These are phyloP conservation scores for Drosophila equinoxialis DNA, from an alignment of 1,140 invertebrate genomes.

Conservation along the genomic window DNA sequence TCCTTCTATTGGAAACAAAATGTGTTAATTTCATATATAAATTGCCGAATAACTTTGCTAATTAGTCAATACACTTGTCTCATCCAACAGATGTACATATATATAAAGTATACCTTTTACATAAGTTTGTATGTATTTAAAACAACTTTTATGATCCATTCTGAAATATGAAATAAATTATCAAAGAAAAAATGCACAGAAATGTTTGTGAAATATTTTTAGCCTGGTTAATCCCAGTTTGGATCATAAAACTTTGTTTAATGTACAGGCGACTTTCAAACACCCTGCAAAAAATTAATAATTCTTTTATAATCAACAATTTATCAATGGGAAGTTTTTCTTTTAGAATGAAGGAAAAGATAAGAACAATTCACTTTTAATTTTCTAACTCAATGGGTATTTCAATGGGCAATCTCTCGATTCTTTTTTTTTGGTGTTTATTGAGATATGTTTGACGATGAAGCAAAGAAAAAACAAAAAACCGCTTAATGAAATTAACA, in stretches of 20 bases:
- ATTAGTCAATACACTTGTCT: slow-evolving; percentile 6
- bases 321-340: too few species aligned
- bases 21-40: slow-evolving; percentile 9
- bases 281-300: not conserved
- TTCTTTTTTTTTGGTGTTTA: not conserved
- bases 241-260: not conserved
- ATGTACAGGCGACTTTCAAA: not conserved
- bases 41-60: slow-evolving; percentile 9
- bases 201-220: slow-evolving; percentile 4
- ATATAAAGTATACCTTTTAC: not conserved
- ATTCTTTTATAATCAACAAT: too few species aligned
- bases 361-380: too few species aligned
- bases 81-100: not conserved
- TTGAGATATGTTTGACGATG: slow-evolving; percentile 6
- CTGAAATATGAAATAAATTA: not conserved
- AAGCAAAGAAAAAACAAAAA: not conserved
- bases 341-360: too few species aligned
- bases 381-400: not conserved
- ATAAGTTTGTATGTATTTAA: not conserved
- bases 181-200: not conserved
- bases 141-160: slow-evolving; percentile 4
- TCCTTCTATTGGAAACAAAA: not conserved
- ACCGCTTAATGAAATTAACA: slow-evolving; percentile 48
- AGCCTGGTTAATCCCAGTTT: not conserved
- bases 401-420: not conserved